phyloP scores from a whole-genome alignment of 2,113 vertebrate genomes.

The Mixornis gularis region DNA sequence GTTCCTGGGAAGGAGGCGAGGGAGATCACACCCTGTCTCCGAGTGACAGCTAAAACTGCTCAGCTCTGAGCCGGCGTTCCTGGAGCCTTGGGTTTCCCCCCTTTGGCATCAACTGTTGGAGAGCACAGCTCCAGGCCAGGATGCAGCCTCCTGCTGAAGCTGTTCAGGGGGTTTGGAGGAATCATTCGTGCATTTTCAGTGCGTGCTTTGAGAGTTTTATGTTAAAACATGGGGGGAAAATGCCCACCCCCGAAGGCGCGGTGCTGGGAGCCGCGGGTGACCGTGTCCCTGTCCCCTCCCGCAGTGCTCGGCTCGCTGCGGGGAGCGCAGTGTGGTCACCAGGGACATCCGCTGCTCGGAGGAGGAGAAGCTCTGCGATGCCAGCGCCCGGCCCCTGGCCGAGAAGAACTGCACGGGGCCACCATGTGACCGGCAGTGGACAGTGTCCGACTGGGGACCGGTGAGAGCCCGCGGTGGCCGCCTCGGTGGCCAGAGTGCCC shows the following conservation, averaged over 20 bases:
- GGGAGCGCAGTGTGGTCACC: conserved; percentile 80
- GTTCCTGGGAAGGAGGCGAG: background rate
- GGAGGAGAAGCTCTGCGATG: conserved; percentile 84
- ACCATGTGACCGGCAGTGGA: conserved; percentile 93
- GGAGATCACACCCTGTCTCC: background rate
- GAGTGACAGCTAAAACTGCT: background rate
- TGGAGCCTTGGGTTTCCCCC: background rate
- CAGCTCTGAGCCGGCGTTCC: background rate
- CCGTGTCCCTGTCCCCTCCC: background rate
- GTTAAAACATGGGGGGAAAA: fast-evolving
- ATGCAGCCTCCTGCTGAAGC: background rate
- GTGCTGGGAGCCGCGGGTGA: fast-evolving
- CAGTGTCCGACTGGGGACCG: conserved; percentile 92
- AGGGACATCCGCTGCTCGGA: conserved; percentile 93
- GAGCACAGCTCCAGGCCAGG: background rate
- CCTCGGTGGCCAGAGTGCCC: fast-evolving
- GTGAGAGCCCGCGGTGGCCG: conserved; percentile 65
- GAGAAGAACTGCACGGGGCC: conserved; percentile 91
- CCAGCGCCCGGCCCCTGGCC: conserved; percentile 71
- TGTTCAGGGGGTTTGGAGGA: fast-evolving
- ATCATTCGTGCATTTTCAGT: fast-evolving
- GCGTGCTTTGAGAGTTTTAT: background rate
- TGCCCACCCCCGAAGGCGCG: background rate
- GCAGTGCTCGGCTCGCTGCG: conserved; percentile 90
- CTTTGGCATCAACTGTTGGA: background rate